Percentiles rank a stretch among this genome's conserved stretches.
These are phyloP conservation scores for Phyto melanocephala DNA, from an alignment of 2,888 invertebrate species.

Conservation along the genomic window DNA sequence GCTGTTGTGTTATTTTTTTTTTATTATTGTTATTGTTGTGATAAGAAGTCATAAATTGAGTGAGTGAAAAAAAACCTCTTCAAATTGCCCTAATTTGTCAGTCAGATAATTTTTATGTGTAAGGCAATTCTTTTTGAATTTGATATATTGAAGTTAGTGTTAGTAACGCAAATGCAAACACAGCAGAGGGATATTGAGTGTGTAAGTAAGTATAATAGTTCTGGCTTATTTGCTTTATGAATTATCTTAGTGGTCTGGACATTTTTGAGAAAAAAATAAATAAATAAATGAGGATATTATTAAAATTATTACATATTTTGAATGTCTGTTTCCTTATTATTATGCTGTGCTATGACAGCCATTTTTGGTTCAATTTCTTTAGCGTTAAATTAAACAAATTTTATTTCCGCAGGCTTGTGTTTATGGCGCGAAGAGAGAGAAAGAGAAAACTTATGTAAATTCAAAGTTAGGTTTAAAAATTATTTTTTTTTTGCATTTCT, in stretches of 20 bases:
- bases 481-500: too few species aligned
- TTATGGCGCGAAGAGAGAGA: too few species aligned
- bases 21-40: conserved; percentile 5
- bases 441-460: too few species aligned
- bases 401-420: too few species aligned
- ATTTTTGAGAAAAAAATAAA: neutral
- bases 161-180: neutral
- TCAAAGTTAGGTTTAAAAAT: too few species aligned
- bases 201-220: neutral
- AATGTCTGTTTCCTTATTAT: too few species aligned
- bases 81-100: conserved; percentile 59
- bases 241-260: neutral
- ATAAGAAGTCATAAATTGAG: conserved; percentile 26
- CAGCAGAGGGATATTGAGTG: neutral
- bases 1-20: neutral
- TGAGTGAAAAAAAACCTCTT: conserved; percentile 3
- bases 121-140: neutral
- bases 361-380: too few species aligned
- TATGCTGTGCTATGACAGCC: too few species aligned
- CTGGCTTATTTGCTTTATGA: neutral
- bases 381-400: too few species aligned
- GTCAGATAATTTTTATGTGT: conserved; percentile 25
- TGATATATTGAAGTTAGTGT: neutral
- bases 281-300: neutral
- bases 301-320: too few species aligned